Evolutionary conservation across 1,140 invertebrate species (phyloP).

Genomic region (Mesaphorura yosii): DNA sequence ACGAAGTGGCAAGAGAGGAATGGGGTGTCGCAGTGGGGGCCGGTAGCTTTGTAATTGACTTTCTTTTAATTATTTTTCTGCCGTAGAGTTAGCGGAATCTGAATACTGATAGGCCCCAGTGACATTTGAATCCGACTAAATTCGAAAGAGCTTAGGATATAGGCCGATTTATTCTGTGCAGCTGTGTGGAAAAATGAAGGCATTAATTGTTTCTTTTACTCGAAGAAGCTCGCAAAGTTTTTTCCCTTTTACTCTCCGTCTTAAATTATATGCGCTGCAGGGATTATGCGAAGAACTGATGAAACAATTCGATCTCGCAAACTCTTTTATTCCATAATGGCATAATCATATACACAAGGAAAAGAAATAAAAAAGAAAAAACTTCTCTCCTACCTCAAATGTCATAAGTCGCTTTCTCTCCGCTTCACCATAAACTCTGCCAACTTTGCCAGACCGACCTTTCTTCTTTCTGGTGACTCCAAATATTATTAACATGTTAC

Average conservation of each 20-base stretch:
- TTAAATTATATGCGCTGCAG: conserved; percentile 32
- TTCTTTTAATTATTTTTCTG: conserved; percentile 33
- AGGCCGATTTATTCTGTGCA: conserved; percentile 31
- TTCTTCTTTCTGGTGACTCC: too few relatives aligned
- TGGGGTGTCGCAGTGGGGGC: conserved; percentile 26
- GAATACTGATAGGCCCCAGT: conserved; percentile 27
- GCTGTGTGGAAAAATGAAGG: conserved; percentile 30
- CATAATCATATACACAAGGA: too few relatives aligned
- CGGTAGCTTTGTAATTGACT: conserved; percentile 32
- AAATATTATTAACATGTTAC: too few relatives aligned
- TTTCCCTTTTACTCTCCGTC: too few relatives aligned
- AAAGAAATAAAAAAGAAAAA: too few relatives aligned
- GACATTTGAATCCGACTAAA: conserved; percentile 21
- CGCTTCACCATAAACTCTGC: background rate
- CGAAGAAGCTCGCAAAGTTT: conserved; percentile 24
- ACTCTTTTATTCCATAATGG: conserved; percentile 4
- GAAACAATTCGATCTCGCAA: conserved; percentile 32
- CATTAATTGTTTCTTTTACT: conserved; percentile 33
- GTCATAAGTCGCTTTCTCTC: conserved; percentile 14
- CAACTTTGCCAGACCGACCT: too few relatives aligned
- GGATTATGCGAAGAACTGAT: conserved; percentile 32
- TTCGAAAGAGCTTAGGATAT: conserved; percentile 14
- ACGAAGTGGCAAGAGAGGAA: too few relatives aligned
- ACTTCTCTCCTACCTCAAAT: conserved; percentile 25
- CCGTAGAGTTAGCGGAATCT: conserved; percentile 22